These are phyloP conservation scores for Andrena praecox DNA, from an alignment of 2,888 invertebrate genomes.

Conservation along the genomic window DNA sequence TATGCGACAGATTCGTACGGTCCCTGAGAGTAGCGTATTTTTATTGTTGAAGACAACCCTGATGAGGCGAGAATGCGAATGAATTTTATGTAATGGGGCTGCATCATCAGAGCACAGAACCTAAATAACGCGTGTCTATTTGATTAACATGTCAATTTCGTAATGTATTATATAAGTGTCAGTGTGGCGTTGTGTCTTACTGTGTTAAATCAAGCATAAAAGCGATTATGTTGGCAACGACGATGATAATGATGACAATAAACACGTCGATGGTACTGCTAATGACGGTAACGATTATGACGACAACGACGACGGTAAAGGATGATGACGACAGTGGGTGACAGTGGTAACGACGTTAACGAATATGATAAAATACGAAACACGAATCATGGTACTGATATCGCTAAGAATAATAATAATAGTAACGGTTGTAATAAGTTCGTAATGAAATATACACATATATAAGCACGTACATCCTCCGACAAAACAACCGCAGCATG, in stretches of 20 bases:
- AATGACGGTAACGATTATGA: slow-evolving; percentile 3
- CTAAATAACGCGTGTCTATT: slow-evolving; percentile 79
- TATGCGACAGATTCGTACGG: slow-evolving; percentile 14
- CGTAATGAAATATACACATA: slow-evolving; percentile 69
- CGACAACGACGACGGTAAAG: slow-evolving; percentile 12
- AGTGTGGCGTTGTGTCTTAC: slow-evolving; percentile 72
- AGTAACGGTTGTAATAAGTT: slow-evolving; percentile 74
- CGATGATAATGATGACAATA: slow-evolving; percentile 21
- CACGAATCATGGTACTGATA: slow-evolving; percentile 61
- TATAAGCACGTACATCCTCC: slow-evolving; percentile 56
- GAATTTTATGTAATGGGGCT: neutral
- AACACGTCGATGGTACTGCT: slow-evolving; percentile 8
- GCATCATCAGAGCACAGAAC: slow-evolving; percentile 48
- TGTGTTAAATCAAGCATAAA: slow-evolving; percentile 69
- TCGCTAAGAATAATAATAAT: slow-evolving; percentile 72
- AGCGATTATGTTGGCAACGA: slow-evolving; percentile 13
- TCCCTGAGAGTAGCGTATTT: slow-evolving; percentile 44
- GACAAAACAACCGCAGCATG: slow-evolving; percentile 79
- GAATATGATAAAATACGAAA: slow-evolving; percentile 51
- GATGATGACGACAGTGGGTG: slow-evolving; percentile 11
- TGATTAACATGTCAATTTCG: slow-evolving; percentile 79
- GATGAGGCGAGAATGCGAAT: slow-evolving; percentile 3
- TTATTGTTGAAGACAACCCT: slow-evolving; percentile 40
- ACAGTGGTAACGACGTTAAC: slow-evolving; percentile 32
- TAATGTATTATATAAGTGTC: slow-evolving; percentile 77